Base-by-base conservation (phyloP, 2,888 invertebrate genomes). In the Gonocerus acuteangulatus region DNA sequence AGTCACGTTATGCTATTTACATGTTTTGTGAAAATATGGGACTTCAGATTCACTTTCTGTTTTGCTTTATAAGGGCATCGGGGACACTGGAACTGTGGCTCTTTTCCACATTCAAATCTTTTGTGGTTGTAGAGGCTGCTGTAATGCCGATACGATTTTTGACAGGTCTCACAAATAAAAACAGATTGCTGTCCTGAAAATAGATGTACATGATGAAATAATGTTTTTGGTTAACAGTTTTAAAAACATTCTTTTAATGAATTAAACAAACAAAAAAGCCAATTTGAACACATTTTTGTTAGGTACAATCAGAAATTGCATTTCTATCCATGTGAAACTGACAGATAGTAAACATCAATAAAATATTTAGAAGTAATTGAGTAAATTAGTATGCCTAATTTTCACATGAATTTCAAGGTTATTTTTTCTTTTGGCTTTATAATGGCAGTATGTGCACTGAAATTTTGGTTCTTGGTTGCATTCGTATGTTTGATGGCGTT, bases 61-160 rank as follows among this genome's bases (percentile, higher is more conserved):
- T 66, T 67, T 2, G 65, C 59, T 39, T 63, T 58, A 57, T 67
- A 61, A 2, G 74, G 72, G 66, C 79, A 79, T 49, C 76, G 68
- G 42, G 75, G 73, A 68, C 79, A 79, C 63, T 75, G 75, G 70
- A 77, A 79, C 19, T 76, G 74, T 21, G 79, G 80, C 34, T 64
- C 62, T 59, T 67, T 66, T 6, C 68, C 67, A 22, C 69, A 69
- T 22, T 47, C 47, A 47, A 47, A 47, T 22, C 19, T 47, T 19
- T 47, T 47, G n/a, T 47, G 47, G 18, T 19, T 15, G 19, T 47
- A 18, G 4, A 47, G 16, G 16, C 47, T 47, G 9, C 13, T 4
- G 6, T 18, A n/a, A 47, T 47, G 47, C 2, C 22, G 19, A 22
- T 47, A 47, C 3, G n/a, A 18, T 22, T 47, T 47, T 13, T 18